Evolutionary conservation across 2,113 vertebrate species (phyloP).

Genomic region (Semnopithecus entellus): DNA sequence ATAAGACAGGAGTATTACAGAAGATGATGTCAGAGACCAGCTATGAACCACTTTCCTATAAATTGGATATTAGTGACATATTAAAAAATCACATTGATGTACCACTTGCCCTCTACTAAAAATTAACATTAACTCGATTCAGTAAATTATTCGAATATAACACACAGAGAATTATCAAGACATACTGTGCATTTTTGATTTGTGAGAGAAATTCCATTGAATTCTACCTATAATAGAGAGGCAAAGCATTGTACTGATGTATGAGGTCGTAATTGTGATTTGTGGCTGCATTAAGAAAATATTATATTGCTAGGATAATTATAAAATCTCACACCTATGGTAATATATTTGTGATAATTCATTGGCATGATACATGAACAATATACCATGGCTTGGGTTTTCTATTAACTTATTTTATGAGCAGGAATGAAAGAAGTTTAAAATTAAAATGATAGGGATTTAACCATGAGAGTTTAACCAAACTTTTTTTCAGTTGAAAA

Average conservation of each 20-base stretch:
- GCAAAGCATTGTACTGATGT: constrained; percentile 51
- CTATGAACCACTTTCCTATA: background rate
- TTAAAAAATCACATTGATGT: background rate
- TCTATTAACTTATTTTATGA: constrained; percentile 62
- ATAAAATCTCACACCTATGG: constrained; percentile 60
- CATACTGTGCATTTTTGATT: background rate
- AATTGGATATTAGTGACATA: constrained; percentile 35
- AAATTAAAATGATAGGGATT: background rate
- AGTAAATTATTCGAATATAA: background rate
- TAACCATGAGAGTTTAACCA: background rate
- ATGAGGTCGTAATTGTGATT: constrained; percentile 69
- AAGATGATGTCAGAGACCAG: background rate
- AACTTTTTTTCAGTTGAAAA: background rate
- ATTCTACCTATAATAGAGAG: constrained; percentile 40
- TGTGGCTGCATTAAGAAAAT: constrained; percentile 65
- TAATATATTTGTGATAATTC: constrained; percentile 75
- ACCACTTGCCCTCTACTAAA: background rate
- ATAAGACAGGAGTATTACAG: background rate
- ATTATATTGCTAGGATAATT: constrained; percentile 62
- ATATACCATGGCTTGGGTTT: constrained; percentile 54
- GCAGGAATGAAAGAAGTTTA: background rate
- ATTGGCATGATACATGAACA: constrained; percentile 65
- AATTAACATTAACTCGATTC: background rate
- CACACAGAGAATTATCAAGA: background rate
- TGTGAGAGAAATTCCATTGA: background rate